Evolutionary conservation across 2,797 vertebrate genomes (phyloP), one percentile per base, ranked within the genome.

Genomic region (Clarias pachynema): DNA sequence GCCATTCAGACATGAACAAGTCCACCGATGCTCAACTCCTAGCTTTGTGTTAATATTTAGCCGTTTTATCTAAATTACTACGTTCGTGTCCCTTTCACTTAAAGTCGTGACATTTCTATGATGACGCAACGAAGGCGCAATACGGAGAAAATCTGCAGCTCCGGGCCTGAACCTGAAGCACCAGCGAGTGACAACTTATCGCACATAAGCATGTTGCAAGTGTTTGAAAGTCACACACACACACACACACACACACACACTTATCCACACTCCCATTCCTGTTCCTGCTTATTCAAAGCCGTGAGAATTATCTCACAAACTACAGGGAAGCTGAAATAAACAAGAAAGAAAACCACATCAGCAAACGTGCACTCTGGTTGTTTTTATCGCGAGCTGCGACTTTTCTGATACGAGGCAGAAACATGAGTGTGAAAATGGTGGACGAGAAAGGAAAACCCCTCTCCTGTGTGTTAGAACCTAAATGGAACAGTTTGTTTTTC

Each of bases 181-280:
- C 72, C 86, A 85, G 82, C 65, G 26, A 77, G 80, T 53, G 53
- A 53, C 81, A 81, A 85, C 86, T 89, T 89, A 91, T 91, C 89
- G 84, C 84, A 84, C 81, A 74, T 59, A 62, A 75, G 68, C 89
- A 88, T 82, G 85, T 84, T 81, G n/a, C 87, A 83, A 65, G 40
- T 66, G 15, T 82, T 40, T 78, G 83, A 85, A 77, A 83, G 84
- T 34, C 44, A 20, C 5, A 56, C n/a, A 15, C 40, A 49, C 24
- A 40, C 24, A 53, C 70, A 53, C 40, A 53, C 70, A 44, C 69
- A 72, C 37, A 44, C 44, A 73, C 53, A 34, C 29, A 7, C 14
- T 79, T 74, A 78, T 75, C 44, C 34, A 70, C 85, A 34, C 65
- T 40, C 16, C 7, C 72, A 83, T 86, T 83, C 78, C 85, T 73